Evolutionary conservation across 1,140 invertebrate species (phyloP).

Genomic region (Lineus longissimus): DNA sequence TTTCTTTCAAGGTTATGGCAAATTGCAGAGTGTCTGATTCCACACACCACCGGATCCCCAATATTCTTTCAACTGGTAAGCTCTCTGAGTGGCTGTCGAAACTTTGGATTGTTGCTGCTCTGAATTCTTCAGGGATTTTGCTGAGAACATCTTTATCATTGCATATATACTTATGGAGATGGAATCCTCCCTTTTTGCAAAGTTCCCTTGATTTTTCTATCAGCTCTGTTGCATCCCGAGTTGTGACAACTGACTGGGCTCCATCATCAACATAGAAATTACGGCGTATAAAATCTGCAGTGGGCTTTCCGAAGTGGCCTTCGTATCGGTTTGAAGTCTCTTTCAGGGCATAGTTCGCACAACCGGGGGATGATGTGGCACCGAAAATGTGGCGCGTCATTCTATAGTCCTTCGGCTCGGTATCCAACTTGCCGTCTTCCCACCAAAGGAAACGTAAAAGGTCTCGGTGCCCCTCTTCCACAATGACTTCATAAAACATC

Average conservation of each 20-base stretch:
- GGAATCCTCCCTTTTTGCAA: constrained; percentile 12
- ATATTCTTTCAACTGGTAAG: constrained; percentile 15
- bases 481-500: constrained; percentile 19
- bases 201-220: constrained; percentile 2
- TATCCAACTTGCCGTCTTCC: constrained; percentile 4
- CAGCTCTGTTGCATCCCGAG: constrained; percentile 13
- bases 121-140: constrained; percentile 7
- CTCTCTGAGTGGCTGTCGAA: constrained; percentile 17
- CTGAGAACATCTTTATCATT: constrained; percentile 11
- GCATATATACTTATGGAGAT: constrained; percentile 14
- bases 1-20: constrained; percentile 5
- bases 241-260: constrained; percentile 8
- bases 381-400: constrained; percentile 26
- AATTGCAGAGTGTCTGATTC: constrained; percentile 22
- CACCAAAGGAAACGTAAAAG: constrained; percentile 12
- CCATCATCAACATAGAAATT: constrained; percentile 30
- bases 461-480: constrained; percentile 10
- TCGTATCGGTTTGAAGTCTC: constrained; percentile 8
- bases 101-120: constrained; percentile 18
- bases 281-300: constrained; percentile 11
- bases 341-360: constrained; percentile 21
- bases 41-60: constrained; percentile 22
- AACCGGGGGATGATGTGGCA: constrained; percentile 23
- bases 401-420: constrained; percentile 15
- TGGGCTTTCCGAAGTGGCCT: background rate